A percentile compares a stretch with the other conserved stretches of the same genome.
phyloP scores from a whole-genome alignment of 2,888 invertebrate species.

The Unio delphinus region DNA sequence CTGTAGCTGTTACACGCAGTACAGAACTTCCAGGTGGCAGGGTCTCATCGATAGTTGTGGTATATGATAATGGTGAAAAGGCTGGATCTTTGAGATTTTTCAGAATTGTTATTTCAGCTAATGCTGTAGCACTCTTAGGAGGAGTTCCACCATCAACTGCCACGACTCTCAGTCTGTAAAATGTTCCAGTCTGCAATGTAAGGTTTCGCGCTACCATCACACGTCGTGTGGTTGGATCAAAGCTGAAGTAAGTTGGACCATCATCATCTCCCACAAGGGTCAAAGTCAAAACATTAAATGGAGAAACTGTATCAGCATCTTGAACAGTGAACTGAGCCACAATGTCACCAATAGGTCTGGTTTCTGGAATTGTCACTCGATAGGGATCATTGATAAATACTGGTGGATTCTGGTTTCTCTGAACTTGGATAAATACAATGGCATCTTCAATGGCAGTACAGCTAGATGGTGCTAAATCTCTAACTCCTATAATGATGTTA shows the following conservation, averaged over 20 bases:
- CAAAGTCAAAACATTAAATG: conserved; percentile 45
- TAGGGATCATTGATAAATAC: conserved; percentile 32
- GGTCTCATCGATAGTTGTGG: conserved; percentile 45
- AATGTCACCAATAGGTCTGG: conserved; percentile 19
- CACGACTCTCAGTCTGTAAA: conserved; percentile 58
- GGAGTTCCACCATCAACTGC: conserved; percentile 62
- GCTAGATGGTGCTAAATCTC: conserved; percentile 41
- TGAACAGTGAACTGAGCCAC: conserved; percentile 23
- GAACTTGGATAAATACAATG: conserved; percentile 38
- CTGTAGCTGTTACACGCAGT: conserved; percentile 40
- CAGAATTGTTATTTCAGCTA: conserved; percentile 43
- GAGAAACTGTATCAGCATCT: conserved; percentile 36
- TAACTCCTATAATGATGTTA: conserved; percentile 34
- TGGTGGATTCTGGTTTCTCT: conserved; percentile 36
- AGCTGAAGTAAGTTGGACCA: conserved; percentile 50
- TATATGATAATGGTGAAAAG: conserved; percentile 30
- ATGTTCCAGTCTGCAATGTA: conserved; percentile 39
- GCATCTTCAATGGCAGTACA: conserved; percentile 26
- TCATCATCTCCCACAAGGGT: conserved; percentile 48
- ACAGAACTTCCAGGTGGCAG: conserved; percentile 34
- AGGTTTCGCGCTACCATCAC: conserved; percentile 47
- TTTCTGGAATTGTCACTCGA: conserved; percentile 20
- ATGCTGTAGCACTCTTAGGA: conserved; percentile 43
- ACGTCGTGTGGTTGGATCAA: conserved; percentile 44
- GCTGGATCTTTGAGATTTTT: conserved; percentile 48